Evolutionary conservation across 2,888 invertebrate species (phyloP), one percentile per base, ranked within the genome.

Genomic region (Melieria crassipennis): DNA sequence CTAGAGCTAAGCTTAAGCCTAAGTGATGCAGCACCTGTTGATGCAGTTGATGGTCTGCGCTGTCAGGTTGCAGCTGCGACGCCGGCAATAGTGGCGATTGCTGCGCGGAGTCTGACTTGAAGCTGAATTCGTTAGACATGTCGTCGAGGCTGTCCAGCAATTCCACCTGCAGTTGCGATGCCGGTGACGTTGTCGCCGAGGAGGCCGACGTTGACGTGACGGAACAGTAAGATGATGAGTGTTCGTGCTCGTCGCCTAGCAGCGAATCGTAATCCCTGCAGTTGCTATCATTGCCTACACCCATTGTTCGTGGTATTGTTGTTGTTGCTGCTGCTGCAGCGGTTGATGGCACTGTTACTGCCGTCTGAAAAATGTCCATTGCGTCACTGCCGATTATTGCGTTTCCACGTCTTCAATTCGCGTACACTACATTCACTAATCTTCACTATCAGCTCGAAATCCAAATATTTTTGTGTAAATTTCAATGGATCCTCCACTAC

Each of bases 1-100:
- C 77, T 74, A 82, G 78, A 74, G 78, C 74, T 68, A 82, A 76
- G 77, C 79, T 82, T 80, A 84, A 79, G 71, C 80, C 80, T 79
- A 83, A 76, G 73, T 82, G 81, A 76, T 82, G 82, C 76, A 83
- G 83, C 84, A 84, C 84, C 84, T 84, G 84, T 82, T 83, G 83
- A 78, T 83, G 70, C 46, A 72, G 48, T 65, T 78, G 75, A 72
- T 77, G 73, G 73, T 78, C 72, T 73, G 47, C 68, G 43, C 9
- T 30, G 4, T 7, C n/a, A n/a, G 55, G 10, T n/a, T 55, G 46
- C 13, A n/a, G 47, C 30, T 30, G 30, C 9, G 62, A 42, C 16
- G 10, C 11, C 9, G 13, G 42, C 48, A 30, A 7, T 50, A 64
- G n/a, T 42, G 57, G 42, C 7, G 13, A 5, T 58, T 66, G 58